Evolutionary conservation across 2,888 invertebrate species (phyloP).

Genomic region (Galerucella calmariensis): DNA sequence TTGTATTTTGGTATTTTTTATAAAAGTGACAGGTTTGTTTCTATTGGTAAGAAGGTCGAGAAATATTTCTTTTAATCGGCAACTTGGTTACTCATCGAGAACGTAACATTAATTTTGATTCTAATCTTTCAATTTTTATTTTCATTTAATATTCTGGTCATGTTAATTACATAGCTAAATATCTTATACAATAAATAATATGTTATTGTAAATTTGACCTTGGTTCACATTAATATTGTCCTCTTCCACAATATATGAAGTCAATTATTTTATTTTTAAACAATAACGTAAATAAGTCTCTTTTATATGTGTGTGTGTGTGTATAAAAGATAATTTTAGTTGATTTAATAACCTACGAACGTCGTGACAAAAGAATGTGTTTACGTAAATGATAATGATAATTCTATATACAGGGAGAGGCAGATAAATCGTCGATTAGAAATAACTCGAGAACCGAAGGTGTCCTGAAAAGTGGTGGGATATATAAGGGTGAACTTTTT

Average conservation of each 20-base stretch:
- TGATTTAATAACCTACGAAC: not conserved
- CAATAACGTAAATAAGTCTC: not conserved
- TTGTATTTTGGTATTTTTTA: too few species aligned
- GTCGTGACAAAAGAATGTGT: slow-evolving; percentile 5
- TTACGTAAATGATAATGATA: not conserved
- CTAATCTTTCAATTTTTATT: not conserved
- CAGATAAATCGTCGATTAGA: too few species aligned
- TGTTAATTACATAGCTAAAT: not conserved
- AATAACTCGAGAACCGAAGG: too few species aligned
- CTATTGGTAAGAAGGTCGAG: too few species aligned
- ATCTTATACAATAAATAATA: slow-evolving; percentile 1
- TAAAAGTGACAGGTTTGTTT: too few species aligned
- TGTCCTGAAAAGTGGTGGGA: too few species aligned
- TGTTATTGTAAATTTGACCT: slow-evolving; percentile 2
- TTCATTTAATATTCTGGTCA: not conserved
- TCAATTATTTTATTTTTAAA: not conserved
- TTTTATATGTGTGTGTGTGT: not conserved
- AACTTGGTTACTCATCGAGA: too few species aligned
- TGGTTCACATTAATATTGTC: not conserved
- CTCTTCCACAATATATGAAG: not conserved
- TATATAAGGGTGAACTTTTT: too few species aligned
- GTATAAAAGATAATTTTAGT: not conserved
- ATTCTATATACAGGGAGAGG: too few species aligned
- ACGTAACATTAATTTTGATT: too few species aligned
- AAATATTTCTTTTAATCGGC: too few species aligned